These are phyloP conservation scores for Drosophila paracracens DNA, from an alignment of 2,888 invertebrate genomes.

Conservation along the genomic window DNA sequence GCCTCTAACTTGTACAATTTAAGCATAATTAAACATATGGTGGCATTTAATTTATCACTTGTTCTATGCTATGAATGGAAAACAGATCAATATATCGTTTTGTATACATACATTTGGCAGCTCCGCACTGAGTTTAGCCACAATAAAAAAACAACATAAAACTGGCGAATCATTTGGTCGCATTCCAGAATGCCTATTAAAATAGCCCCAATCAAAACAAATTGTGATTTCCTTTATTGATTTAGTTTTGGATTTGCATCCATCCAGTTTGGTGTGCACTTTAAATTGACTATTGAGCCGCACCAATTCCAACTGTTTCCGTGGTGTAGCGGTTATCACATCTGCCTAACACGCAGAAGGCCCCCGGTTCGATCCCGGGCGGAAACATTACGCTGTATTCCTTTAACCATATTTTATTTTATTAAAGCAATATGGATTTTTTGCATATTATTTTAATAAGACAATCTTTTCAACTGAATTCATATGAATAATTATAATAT, in stretches of 20 bases:
- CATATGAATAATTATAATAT: background rate
- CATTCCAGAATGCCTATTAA: conserved; percentile 53
- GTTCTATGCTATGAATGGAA: conserved; percentile 18
- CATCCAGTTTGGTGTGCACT: background rate
- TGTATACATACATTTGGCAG: conserved; percentile 35
- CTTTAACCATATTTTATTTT: background rate
- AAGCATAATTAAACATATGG: conserved; percentile 21
- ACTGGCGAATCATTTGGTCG: conserved; percentile 38
- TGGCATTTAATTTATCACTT: conserved; percentile 1
- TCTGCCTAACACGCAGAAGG: conserved; percentile 86
- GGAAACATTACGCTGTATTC: conserved; percentile 25
- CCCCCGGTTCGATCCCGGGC: conserved; percentile 86
- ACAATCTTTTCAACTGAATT: background rate
- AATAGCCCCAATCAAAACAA: conserved; percentile 43
- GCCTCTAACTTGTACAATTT: conserved; percentile 12
- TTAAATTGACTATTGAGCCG: conserved; percentile 28
- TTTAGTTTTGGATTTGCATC: conserved; percentile 5
- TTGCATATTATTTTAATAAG: conserved; percentile 11
- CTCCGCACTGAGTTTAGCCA: conserved; percentile 24
- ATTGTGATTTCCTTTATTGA: conserved; percentile 33
- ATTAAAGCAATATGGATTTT: background rate
- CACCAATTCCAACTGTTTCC: conserved; percentile 71
- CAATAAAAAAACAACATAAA: conserved; percentile 39
- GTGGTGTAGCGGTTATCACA: conserved; percentile 86
- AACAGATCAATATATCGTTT: conserved; percentile 4